These are phyloP conservation scores for Oncorhynchus gorbuscha DNA, from an alignment of 2,113 vertebrate genomes.

Conservation along the genomic window DNA sequence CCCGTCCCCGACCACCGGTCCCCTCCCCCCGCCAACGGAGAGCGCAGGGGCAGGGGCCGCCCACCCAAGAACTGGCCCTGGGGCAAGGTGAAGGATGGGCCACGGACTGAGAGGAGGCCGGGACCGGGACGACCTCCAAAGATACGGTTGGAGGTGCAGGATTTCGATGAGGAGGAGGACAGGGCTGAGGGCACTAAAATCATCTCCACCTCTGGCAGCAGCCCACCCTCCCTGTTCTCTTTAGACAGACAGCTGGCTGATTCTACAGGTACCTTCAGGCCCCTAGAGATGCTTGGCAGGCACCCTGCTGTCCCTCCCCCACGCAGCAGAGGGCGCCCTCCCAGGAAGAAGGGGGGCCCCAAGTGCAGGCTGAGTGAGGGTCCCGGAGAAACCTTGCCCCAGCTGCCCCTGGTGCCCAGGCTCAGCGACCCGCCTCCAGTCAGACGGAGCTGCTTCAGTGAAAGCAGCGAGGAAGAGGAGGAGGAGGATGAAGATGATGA, in stretches of 20 bases:
- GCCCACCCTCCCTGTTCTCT: conserved; percentile 63
- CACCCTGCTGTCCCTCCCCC: conserved; percentile 70
- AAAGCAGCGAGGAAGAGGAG: conserved; percentile 90
- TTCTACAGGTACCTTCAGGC: conserved; percentile 42
- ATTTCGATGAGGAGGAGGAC: conserved; percentile 42
- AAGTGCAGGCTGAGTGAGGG: conserved; percentile 69
- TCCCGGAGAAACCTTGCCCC: conserved; percentile 51
- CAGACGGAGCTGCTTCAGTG: conserved; percentile 81
- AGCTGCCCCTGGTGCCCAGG: conserved; percentile 56
- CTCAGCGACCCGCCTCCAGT: conserved; percentile 52
- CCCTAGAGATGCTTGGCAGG: conserved; percentile 51
- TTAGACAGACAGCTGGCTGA: conserved; percentile 62
- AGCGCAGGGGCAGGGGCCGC: conserved; percentile 84
- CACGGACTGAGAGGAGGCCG: conserved; percentile 38
- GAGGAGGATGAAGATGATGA: conserved; percentile 66
- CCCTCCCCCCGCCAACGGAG: conserved; percentile 67
- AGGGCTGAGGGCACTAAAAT: conserved; percentile 13
- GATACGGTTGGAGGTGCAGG: conserved; percentile 53
- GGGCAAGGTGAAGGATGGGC: conserved; percentile 74
- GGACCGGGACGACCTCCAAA: conserved; percentile 58
- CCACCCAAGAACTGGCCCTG: conserved; percentile 81
- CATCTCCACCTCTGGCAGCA: conserved; percentile 24
- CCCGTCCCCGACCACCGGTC: conserved; percentile 49
- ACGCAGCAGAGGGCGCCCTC: conserved; percentile 73
- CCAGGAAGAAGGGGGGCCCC: conserved; percentile 76